Base-by-base conservation (phyloP, 2,888 invertebrate genomes). In the Steinernema hermaphroditum region DNA sequence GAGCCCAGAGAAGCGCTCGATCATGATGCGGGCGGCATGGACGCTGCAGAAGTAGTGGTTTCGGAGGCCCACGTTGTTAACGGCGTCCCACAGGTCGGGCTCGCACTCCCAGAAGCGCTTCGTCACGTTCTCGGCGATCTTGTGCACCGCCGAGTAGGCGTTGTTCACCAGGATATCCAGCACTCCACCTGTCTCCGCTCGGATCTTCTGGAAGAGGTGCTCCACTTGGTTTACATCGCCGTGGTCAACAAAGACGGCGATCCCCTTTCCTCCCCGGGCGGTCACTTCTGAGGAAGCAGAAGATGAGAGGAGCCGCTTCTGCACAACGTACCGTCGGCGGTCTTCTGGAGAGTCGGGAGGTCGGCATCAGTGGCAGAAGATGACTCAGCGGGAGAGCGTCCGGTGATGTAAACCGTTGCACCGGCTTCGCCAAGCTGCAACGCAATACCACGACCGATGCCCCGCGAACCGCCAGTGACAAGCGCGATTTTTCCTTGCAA, bases 61-160 rank as follows among this genome's bases (percentile, higher is more conserved):
- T 14, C 85, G 83, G 34, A 88, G 78, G 12, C 88, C 89, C 22
- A 89, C 89, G 71, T 86, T 86, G 77, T 89, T 89, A 14, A 88
- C 85, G 2, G 78, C 80, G 81, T 89, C 88, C 88, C 88, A 89
- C 69, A 87, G 76, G 9, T 37, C 32, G 2, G 87, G 85, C 37
- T 85, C 84, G 37, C 74, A 69, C 72, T 88, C 87, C 86, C 87
- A 89, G 77, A 88, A 88, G 27, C 81, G 79, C 69, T 76, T 80
- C 0, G 84, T 84, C 22, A 70, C 69, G 57, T 72, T 71, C 6
- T 8, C 62, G 32, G 62, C 29, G 62, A 62, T 62, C 2, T 12
- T 19, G 8, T 62, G 29, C 1, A 62, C 62, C 27, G 62, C 62
- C 32, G 27, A 16, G 27, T 32, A 62, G 9, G 62, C 62, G 62